Evolutionary conservation across 2,113 vertebrate genomes (phyloP).

Genomic region (Brachirus orientalis): DNA sequence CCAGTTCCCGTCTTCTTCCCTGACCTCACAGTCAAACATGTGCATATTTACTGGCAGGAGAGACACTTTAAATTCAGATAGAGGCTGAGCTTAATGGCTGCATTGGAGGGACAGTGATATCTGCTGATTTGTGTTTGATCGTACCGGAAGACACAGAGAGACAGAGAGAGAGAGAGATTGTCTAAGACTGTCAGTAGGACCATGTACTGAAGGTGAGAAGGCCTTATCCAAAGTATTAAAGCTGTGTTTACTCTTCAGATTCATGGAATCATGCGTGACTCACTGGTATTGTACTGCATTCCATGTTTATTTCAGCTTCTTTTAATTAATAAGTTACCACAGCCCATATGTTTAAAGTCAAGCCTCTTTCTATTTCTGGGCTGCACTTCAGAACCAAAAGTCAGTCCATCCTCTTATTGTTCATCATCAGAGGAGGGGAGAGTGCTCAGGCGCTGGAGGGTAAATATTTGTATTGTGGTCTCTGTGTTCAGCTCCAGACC

Average conservation of each 20-base stretch:
- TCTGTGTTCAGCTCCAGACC: constrained; percentile 69
- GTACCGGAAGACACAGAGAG: constrained; percentile 49
- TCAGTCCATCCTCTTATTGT: constrained; percentile 48
- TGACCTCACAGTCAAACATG: constrained; percentile 81
- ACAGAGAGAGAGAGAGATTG: constrained; percentile 42
- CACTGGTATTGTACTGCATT: no score
- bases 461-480: constrained; percentile 80
- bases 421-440: constrained; percentile 10
- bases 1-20: constrained; percentile 55
- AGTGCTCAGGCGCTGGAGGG: constrained; percentile 53
- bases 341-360: neutral
- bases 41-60: constrained; percentile 75
- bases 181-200: constrained; percentile 4
- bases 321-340: constrained; percentile 17
- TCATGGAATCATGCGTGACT: neutral
- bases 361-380: constrained; percentile 11
- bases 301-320: neutral
- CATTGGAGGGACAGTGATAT: constrained; percentile 74
- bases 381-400: constrained; percentile 41
- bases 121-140: constrained; percentile 68
- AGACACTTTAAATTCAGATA: constrained; percentile 69
- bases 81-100: constrained; percentile 72
- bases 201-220: constrained; percentile 13
- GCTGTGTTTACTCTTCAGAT: constrained; percentile 15
- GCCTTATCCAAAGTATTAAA: neutral